Evolutionary conservation across 2,797 vertebrate genomes (phyloP), one percentile per base, ranked within the genome.

Genomic region (Pampus argenteus): DNA sequence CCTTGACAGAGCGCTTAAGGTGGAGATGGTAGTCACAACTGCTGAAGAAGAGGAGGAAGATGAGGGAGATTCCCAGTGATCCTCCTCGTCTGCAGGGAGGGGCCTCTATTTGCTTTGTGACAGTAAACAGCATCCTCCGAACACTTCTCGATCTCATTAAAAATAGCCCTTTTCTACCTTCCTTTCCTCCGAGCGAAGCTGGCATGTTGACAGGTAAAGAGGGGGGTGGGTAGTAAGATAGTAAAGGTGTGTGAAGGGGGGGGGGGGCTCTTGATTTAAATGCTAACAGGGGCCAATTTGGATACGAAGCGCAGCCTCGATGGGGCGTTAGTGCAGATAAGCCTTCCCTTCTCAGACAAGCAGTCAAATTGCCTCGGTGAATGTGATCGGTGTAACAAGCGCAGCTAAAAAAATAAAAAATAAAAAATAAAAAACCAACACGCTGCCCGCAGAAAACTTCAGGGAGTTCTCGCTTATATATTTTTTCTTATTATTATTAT

Each of bases 341-440:
- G 90, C 85, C 74, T 76, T 71, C 64, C 71, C 80, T 81, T 88
- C 89, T 84, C 84, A 88, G 88, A 93, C 91, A 92, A 91, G 86
- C 73, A 85, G 81, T 84, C 83, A 93, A 93, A 93, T 91, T 92
- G 91, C 85, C 80, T 85, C 68, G 57, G 87, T 28, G 85, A 92
- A 91, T 93, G 92, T 90, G 91, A 92, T 88, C 57, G 36, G 88
- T 66, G 61, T 93, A 87, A 90, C 88, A 90, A 92, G 82, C 55
- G 18, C 34, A 45, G 31, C 66, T 28, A 0, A 4, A 50, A 9
- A 57, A 74, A 59, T 60, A 25, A 29, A 67, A 5, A 0, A 52
- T 20, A 13, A 38, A 31, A 25, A 7, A 58, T 56, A 26, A 28
- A 51, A 26, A 64, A 29, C 79, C 76, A 49, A 59, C 17, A 70